Base-by-base conservation (phyloP, 1,140 invertebrate species). In the Drosophila sturtevanti region DNA sequence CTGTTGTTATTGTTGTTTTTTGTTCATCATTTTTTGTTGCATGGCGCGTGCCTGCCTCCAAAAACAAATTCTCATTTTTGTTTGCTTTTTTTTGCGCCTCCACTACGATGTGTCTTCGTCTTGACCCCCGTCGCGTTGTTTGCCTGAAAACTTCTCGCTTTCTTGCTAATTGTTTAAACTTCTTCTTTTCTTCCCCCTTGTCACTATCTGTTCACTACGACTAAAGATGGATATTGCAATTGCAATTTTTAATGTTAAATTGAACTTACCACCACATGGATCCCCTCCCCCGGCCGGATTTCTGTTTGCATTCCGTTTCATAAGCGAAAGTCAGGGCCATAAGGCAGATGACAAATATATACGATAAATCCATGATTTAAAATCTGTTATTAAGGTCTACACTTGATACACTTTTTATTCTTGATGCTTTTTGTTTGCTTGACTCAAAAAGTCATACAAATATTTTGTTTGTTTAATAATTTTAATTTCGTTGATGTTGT, bases 201-300 rank as follows among this genome's bases (percentile, higher is more conserved):
- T 27, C 35, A 14, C 1, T 44, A 7, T 7, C 24, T 4, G 2
- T 4, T 2, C 24, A 24, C 24, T n/a, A n/a, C n/a, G n/a, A 24
- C 24, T 24, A 24, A 24, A 24, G 24, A 24, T 24, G 24, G 1
- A n/a, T n/a, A 41, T 24, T 61, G 35, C 59, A 31, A 61, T 44
- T 62, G 69, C 66, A 72, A 69, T 60, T 67, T 56, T 78, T 72
- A 60, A 77, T 71, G 60, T 60, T 63, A 67, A 66, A 55, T 64
- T 44, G 52, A 75, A 91, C 91, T 89, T 87, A 92, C 91, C 91
- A 92, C 91, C 91, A 92, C 90, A 92, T 92, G 60, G 91, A 92
- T 65, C 91, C 91, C 70, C 91, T 82, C 68, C 91, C 91, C 76
- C 69, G 73, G 67, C 77, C 90, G 66, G 87, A 89, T 60, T 92